Percentiles rank a stretch among this genome's conserved stretches.
phyloP scores from a whole-genome alignment of 2,797 vertebrate species.

The Orientallactaga sibirica region DNA sequence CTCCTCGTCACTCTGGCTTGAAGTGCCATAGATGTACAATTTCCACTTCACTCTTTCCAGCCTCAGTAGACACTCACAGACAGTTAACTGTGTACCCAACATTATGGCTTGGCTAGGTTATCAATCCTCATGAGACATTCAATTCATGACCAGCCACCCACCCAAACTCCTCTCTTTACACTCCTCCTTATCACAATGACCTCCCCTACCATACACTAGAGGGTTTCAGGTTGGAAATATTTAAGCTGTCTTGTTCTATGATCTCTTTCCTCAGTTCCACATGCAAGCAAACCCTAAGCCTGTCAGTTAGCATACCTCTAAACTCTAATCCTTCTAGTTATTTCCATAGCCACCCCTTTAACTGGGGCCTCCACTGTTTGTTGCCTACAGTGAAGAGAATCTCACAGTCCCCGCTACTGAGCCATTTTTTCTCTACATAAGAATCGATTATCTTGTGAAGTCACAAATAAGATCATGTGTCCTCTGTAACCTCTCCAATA shows the following conservation, averaged over 20 bases:
- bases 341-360: too few relatives aligned
- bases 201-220: background rate
- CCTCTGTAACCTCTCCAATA: background rate
- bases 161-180: background rate
- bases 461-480: background rate
- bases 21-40: background rate
- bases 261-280: background rate
- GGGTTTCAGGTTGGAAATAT: background rate
- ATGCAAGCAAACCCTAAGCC: background rate
- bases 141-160: background rate
- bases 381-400: too few relatives aligned
- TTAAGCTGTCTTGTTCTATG: background rate
- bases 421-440: background rate
- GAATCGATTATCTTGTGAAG: background rate
- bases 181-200: background rate
- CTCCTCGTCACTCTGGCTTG: background rate
- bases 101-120: background rate
- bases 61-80: background rate
- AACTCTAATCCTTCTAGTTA: background rate
- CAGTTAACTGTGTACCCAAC: background rate
- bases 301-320: background rate
- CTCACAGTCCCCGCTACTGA: too few relatives aligned
- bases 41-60: background rate
- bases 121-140: background rate
- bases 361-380: too few relatives aligned